These are phyloP conservation scores for Hydropsyche betteni DNA, from an alignment of 2,888 invertebrate genomes.

Conservation along the genomic window DNA sequence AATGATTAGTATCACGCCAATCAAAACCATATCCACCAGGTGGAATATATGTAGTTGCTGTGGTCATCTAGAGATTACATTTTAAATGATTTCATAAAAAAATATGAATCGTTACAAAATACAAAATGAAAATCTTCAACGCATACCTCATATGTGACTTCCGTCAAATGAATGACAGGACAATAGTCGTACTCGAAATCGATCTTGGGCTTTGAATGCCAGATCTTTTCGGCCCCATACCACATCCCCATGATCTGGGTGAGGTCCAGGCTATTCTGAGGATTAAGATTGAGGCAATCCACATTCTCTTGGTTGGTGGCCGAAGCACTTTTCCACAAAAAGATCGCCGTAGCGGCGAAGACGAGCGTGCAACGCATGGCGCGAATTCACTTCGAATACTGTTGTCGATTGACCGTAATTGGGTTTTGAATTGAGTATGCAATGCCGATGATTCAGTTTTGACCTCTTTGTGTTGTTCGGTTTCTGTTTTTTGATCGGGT, in stretches of 20 bases:
- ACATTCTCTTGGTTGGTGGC: slow-evolving; percentile 47
- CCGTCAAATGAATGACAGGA: slow-evolving; percentile 73
- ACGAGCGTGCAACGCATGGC: not conserved
- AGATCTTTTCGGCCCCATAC: slow-evolving; percentile 80
- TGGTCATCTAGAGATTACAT: slow-evolving; percentile 21
- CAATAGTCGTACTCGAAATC: slow-evolving; percentile 70
- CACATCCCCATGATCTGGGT: slow-evolving; percentile 75
- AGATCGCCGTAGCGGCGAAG: not conserved
- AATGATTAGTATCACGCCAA: slow-evolving; percentile 4
- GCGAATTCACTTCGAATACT: not conserved
- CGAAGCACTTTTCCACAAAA: slow-evolving; percentile 24
- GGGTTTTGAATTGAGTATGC: not conserved
- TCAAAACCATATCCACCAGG: slow-evolving; percentile 40
- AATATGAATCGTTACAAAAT: too few relatives aligned
- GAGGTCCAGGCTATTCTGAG: slow-evolving; percentile 67
- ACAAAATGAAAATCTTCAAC: slow-evolving; percentile 32
- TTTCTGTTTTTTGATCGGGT: not conserved
- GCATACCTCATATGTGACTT: slow-evolving; percentile 66
- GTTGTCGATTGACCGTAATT: not conserved
- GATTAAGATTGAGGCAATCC: slow-evolving; percentile 66
- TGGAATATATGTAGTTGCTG: slow-evolving; percentile 14
- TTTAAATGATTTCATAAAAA: not conserved
- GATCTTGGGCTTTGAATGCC: slow-evolving; percentile 69
- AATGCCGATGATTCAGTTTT: not conserved
- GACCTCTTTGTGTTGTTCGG: not conserved